Evolutionary conservation across 1,140 invertebrate species (phyloP).

Genomic region (Zaprionus inermis): DNA sequence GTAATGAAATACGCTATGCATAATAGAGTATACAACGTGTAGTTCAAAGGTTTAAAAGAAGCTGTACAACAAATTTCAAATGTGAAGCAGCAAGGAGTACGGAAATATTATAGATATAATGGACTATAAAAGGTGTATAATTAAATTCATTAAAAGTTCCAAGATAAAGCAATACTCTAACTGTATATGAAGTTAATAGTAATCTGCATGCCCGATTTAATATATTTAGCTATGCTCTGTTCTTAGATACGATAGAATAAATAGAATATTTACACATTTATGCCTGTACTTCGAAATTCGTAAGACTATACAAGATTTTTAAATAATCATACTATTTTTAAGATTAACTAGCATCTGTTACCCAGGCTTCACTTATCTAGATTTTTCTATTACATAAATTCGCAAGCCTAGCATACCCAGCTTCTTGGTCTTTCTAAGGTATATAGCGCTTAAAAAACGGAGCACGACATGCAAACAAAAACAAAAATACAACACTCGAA

Average conservation of each 20-base stretch:
- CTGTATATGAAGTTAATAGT: neutral
- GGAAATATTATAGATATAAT: no score
- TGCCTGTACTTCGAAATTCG: no score
- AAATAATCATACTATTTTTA: no score
- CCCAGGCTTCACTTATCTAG: no score
- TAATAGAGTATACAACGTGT: no score
- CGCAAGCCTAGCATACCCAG: neutral
- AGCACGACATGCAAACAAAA: conserved; percentile 71
- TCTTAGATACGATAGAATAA: neutral
- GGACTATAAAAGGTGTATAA: no score
- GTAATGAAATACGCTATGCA: no score
- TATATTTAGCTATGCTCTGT: neutral
- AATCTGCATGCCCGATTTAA: neutral
- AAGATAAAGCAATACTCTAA: neutral
- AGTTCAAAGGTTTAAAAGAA: no score
- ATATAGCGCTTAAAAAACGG: conserved; percentile 23
- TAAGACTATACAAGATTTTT: no score
- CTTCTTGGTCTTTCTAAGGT: neutral
- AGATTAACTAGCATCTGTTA: neutral
- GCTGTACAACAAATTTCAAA: no score
- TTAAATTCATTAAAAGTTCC: no score
- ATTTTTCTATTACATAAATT: neutral
- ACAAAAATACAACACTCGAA: conserved; percentile 81
- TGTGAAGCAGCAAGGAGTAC: no score
- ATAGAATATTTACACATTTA: neutral